Evolutionary conservation across 1,140 invertebrate species (phyloP).

Genomic region (Drosophila novamexicana): DNA sequence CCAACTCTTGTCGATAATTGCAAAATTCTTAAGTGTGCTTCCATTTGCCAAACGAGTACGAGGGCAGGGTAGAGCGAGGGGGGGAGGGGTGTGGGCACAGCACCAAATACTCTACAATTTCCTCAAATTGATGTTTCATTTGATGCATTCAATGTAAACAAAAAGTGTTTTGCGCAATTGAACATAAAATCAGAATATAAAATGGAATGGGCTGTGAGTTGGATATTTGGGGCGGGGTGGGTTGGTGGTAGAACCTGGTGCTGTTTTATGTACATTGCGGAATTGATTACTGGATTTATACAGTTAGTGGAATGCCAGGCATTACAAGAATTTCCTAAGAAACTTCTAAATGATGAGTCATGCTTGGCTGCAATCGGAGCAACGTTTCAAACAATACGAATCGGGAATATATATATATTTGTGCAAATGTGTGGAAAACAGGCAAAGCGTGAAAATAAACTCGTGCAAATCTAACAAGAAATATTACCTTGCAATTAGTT

Average conservation of each 20-base stretch:
- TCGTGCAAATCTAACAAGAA: too few species aligned
- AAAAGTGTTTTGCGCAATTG: slow-evolving; percentile 31
- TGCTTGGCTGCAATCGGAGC: slow-evolving; percentile 29
- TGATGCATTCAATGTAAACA: slow-evolving; percentile 41
- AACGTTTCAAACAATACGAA: slow-evolving; percentile 20
- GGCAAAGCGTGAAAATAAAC: background rate
- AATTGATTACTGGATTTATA: slow-evolving; percentile 46
- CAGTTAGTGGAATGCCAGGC: slow-evolving; percentile 31
- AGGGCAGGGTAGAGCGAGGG: background rate
- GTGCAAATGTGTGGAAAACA: background rate
- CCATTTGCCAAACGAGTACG: slow-evolving; percentile 28
- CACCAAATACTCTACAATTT: slow-evolving; percentile 21
- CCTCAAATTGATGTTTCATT: slow-evolving; percentile 37
- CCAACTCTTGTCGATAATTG: slow-evolving; percentile 47
- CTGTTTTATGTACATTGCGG: slow-evolving; percentile 23
- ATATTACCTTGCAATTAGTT: too few species aligned
- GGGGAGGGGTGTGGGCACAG: background rate
- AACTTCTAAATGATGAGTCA: slow-evolving; percentile 33
- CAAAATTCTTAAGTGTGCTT: slow-evolving; percentile 53
- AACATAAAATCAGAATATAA: slow-evolving; percentile 1
- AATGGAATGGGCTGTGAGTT: background rate
- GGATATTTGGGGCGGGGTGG: background rate
- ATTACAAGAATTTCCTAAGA: slow-evolving; percentile 21
- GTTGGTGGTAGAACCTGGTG: background rate
- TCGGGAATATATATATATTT: background rate